phyloP scores from a whole-genome alignment of 2,888 invertebrate genomes.

The Apamea crenata region DNA sequence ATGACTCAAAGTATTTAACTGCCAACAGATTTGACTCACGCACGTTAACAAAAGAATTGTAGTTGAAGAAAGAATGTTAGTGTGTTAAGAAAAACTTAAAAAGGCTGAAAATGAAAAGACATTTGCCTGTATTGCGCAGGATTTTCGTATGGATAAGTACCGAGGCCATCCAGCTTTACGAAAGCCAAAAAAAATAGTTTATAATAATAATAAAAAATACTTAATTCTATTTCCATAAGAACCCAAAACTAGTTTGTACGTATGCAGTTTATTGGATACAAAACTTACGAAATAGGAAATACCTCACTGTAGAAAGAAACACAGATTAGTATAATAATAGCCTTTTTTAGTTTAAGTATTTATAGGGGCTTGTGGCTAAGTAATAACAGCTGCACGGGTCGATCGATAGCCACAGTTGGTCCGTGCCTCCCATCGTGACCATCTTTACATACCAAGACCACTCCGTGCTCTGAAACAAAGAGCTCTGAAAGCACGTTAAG shows the following conservation, averaged over 20 bases:
- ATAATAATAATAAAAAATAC: too few relatives aligned
- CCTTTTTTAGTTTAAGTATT: too few relatives aligned
- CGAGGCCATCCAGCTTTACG: background rate
- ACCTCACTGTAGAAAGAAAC: background rate
- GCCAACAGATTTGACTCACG: conserved; percentile 30
- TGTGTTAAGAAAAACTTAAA: background rate
- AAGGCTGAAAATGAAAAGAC: background rate
- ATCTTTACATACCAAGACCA: too few relatives aligned
- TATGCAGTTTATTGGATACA: background rate
- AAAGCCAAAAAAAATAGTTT: background rate
- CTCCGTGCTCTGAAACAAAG: too few relatives aligned
- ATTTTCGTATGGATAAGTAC: background rate
- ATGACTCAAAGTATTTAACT: conserved; percentile 13
- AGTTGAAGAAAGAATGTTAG: too few relatives aligned
- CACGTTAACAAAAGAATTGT: background rate
- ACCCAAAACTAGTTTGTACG: background rate
- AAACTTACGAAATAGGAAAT: background rate
- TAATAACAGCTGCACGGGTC: too few relatives aligned
- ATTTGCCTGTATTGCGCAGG: too few relatives aligned
- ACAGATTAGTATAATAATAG: background rate
- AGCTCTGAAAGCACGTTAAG: too few relatives aligned
- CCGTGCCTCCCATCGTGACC: too few relatives aligned
- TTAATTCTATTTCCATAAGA: background rate
- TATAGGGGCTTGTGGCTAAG: too few relatives aligned
- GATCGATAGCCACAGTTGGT: too few relatives aligned